Evolutionary conservation across 2,797 vertebrate species (phyloP).

Genomic region (Enteromius argenteus): DNA sequence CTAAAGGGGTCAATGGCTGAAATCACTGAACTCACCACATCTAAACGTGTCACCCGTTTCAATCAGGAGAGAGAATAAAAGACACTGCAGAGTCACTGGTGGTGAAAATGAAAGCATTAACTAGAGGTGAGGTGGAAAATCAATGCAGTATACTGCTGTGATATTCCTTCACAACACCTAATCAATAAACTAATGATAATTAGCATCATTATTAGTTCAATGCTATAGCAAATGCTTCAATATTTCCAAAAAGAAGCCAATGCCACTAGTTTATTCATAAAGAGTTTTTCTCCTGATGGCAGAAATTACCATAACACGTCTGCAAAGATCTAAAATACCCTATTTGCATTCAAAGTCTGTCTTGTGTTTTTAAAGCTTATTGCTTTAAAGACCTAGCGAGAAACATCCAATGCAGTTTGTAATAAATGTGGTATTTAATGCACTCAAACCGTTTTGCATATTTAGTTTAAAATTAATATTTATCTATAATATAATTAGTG

Average conservation of each 20-base stretch:
- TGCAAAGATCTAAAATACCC: not conserved
- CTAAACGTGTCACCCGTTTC: slow-evolving; percentile 52
- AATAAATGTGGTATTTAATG: not conserved
- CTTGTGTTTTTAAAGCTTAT: not conserved
- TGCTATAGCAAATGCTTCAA: not conserved
- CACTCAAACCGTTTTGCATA: not conserved
- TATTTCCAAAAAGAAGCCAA: not conserved
- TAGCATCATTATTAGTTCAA: not conserved
- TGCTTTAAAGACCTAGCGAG: not conserved
- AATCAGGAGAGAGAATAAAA: slow-evolving; percentile 61
- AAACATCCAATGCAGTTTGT: not conserved
- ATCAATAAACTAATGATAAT: slow-evolving; percentile 13
- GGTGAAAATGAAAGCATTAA: slow-evolving; percentile 43
- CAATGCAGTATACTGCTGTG: not conserved
- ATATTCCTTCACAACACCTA: slow-evolving; percentile 2
- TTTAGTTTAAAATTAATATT: not conserved
- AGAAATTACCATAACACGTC: not conserved
- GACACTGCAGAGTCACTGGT: not conserved
- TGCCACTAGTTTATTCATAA: not conserved
- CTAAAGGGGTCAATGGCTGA: not conserved
- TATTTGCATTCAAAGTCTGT: not conserved
- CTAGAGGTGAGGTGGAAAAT: slow-evolving; percentile 5
- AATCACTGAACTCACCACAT: slow-evolving; percentile 4
- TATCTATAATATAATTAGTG: not conserved
- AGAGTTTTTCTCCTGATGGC: not conserved